These are phyloP conservation scores for Agelas oroides DNA, from an alignment of 37 sponge, comb jelly and placozoan species.

Conservation along the genomic window DNA sequence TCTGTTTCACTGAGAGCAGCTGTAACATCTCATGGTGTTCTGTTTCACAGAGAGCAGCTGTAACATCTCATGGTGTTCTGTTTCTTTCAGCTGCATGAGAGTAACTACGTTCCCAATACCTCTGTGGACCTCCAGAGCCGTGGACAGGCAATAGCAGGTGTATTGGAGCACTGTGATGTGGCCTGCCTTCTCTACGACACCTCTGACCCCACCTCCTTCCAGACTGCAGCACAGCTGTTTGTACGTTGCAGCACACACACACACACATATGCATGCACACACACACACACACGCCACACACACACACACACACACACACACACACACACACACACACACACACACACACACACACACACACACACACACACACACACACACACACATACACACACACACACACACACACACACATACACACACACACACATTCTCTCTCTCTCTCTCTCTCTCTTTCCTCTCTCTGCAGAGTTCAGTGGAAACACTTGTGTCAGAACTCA, in stretches of 20 bases:
- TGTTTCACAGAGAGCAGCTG: too few relatives aligned
- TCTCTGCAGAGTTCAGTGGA: slow-evolving; percentile 67
- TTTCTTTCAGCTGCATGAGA: slow-evolving; percentile 70
- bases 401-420: slow-evolving; percentile 9
- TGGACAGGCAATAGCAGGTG: slow-evolving; percentile 17
- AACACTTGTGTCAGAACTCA: slow-evolving; percentile 33
- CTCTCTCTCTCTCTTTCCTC: neutral
- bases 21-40: neutral
- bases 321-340: slow-evolving; percentile 8
- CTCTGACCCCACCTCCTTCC: slow-evolving; percentile 67
- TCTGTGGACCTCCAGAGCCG: slow-evolving; percentile 9
- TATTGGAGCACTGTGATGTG: slow-evolving; percentile 72
- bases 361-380: neutral
- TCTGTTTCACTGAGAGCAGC: too few relatives aligned
- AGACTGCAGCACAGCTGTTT: slow-evolving; percentile 59
- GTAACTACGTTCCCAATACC: slow-evolving; percentile 30
- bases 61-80: neutral
- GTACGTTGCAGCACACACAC: slow-evolving; percentile 34
- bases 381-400: neutral
- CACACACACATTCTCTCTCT: neutral
- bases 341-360: slow-evolving; percentile 35
- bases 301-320: slow-evolving; percentile 1
- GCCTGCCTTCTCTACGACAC: slow-evolving; percentile 85
- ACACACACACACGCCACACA: slow-evolving; percentile 8
- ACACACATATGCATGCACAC: slow-evolving; percentile 20